phyloP scores from a whole-genome alignment of 2,797 vertebrate genomes.

The Clarias fuscus region DNA sequence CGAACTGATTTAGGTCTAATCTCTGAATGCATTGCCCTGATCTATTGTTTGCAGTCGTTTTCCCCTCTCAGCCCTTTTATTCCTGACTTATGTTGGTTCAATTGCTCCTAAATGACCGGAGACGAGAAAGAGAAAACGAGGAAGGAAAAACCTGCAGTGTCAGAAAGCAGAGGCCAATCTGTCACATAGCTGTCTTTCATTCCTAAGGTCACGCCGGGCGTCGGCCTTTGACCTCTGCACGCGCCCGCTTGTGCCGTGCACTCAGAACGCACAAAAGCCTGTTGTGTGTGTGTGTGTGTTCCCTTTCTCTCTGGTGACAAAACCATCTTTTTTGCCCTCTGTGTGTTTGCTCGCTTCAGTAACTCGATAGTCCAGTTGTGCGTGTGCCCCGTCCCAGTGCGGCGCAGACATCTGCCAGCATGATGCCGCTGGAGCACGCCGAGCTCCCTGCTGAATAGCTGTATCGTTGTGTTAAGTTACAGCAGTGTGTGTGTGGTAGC shows the following conservation, averaged over 20 bases:
- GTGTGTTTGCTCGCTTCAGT: not conserved
- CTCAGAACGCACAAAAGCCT: not conserved
- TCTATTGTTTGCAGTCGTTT: constrained; percentile 18
- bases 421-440: constrained; percentile 16
- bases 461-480: constrained; percentile 36
- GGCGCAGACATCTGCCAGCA: constrained; percentile 34
- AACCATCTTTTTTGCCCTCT: not conserved
- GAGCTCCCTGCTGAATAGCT: constrained; percentile 30
- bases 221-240: constrained; percentile 35
- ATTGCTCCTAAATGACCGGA: constrained; percentile 36
- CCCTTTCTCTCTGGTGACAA: not conserved
- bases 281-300: constrained; percentile 5
- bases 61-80: not conserved
- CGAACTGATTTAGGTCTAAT: not conserved
- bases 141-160: constrained; percentile 14
- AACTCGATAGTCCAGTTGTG: constrained; percentile 15
- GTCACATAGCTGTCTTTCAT: constrained; percentile 45
- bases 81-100: not conserved
- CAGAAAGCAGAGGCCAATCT: constrained; percentile 37
- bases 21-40: not conserved
- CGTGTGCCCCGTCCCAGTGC: constrained; percentile 24
- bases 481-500: not conserved
- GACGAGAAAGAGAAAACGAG: constrained; percentile 6
- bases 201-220: constrained; percentile 37
- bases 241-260: not conserved